A percentile compares a stretch with the other conserved stretches of the same genome.
Evolutionary conservation across 2,797 vertebrate genomes (phyloP).

Genomic region (Enteromius argenteus): DNA sequence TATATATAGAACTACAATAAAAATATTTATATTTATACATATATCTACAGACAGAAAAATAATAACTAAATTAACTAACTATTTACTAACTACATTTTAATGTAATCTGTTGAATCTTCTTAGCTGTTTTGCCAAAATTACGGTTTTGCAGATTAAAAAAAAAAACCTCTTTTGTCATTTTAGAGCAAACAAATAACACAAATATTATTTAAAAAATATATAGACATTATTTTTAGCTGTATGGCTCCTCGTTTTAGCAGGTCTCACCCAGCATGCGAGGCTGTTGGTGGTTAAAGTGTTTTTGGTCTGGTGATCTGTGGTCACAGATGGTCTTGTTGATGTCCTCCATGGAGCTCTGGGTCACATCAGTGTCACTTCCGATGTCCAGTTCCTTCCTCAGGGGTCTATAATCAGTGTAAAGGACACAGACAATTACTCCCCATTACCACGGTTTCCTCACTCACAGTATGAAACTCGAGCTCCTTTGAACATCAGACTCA

Average conservation of each 20-base stretch:
- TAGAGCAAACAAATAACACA: background rate
- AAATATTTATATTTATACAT: no score
- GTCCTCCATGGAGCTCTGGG: constrained; percentile 86
- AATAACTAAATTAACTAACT: no score
- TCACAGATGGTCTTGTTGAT: constrained; percentile 77
- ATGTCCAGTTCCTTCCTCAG: constrained; percentile 79
- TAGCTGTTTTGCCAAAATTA: background rate
- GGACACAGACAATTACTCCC: constrained; percentile 7
- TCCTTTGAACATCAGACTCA: constrained; percentile 68
- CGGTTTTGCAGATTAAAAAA: background rate
- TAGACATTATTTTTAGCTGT: background rate
- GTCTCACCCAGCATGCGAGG: constrained; percentile 67
- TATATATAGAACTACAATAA: no score
- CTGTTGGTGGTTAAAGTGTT: constrained; percentile 68
- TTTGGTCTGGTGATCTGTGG: constrained; percentile 78
- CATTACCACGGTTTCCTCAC: constrained; percentile 38
- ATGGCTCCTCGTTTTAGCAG: background rate
- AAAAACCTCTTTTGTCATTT: background rate
- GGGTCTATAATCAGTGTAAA: constrained; percentile 67
- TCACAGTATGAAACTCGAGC: constrained; percentile 52
- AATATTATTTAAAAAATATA: background rate
- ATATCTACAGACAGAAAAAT: no score
- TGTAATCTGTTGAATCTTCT: background rate
- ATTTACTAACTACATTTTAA: no score
- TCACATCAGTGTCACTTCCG: constrained; percentile 82